Percentiles rank a stretch among this genome's conserved stretches.
These are phyloP conservation scores for Drosophila anomalipes DNA, from an alignment of 2,888 invertebrate species.

Conservation along the genomic window DNA sequence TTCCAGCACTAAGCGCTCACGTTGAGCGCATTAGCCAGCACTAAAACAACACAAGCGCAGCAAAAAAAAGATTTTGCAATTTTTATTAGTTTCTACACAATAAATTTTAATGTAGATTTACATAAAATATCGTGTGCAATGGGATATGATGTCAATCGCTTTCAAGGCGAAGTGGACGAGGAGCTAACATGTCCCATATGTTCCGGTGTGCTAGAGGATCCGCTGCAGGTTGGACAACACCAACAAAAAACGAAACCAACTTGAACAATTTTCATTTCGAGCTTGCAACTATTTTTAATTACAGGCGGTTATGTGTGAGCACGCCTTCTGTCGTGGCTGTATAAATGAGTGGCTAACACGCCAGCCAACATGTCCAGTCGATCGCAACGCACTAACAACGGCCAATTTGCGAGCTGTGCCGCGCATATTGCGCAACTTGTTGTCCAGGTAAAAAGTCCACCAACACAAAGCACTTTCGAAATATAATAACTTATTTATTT, in stretches of 20 bases:
- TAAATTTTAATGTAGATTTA: conserved; percentile 47
- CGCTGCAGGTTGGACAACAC: conserved; percentile 88
- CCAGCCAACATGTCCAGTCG: conserved; percentile 97
- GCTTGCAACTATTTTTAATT: conserved; percentile 81
- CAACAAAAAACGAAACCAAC: conserved; percentile 2
- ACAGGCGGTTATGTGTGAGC: conserved; percentile 96
- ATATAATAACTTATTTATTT: neutral
- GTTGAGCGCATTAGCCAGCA: conserved; percentile 31
- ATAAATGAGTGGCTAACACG: conserved; percentile 98
- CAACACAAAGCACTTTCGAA: neutral
- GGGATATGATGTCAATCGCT: conserved; percentile 97
- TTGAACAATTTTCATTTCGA: conserved; percentile 13
- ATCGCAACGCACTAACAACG: conserved; percentile 95
- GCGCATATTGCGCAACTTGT: conserved; percentile 95
- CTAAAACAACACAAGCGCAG: conserved; percentile 58
- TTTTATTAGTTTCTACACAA: conserved; percentile 28
- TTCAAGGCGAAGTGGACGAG: conserved; percentile 98
- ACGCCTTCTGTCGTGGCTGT: conserved; percentile 97
- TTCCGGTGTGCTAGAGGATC: conserved; percentile 97
- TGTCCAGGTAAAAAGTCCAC: conserved; percentile 89
- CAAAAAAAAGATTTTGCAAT: conserved; percentile 64
- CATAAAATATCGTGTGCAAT: conserved; percentile 85
- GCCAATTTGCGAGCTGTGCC: conserved; percentile 96
- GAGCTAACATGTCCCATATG: conserved; percentile 98
- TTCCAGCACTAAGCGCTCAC: conserved; percentile 19